Evolutionary conservation across 2,888 invertebrate genomes (phyloP).

Genomic region (Taphrorychus bicolor): DNA sequence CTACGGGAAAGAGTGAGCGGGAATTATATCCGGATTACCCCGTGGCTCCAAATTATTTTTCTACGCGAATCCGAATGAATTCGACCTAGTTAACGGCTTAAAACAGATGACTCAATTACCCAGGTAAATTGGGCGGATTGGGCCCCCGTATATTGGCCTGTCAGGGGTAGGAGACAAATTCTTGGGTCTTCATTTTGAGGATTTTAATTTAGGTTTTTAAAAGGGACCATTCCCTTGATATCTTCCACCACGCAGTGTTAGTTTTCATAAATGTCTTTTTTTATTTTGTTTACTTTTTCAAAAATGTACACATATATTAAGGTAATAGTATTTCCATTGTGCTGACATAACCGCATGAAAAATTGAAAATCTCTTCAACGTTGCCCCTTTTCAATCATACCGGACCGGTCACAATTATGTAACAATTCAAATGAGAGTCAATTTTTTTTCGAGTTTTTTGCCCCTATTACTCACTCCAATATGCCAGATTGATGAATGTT

Average conservation of each 20-base stretch:
- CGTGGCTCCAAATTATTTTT: constrained; percentile 29
- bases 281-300: no score
- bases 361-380: background rate
- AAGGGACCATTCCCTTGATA: background rate
- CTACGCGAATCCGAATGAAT: constrained; percentile 31
- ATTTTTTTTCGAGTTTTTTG: background rate
- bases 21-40: constrained; percentile 30
- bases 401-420: background rate
- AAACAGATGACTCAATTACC: constrained; percentile 41
- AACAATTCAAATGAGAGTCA: background rate
- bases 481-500: background rate
- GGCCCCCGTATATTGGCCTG: constrained; percentile 30
- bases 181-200: background rate
- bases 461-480: background rate
- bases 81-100: constrained; percentile 31
- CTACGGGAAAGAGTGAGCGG: background rate
- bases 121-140: constrained; percentile 40
- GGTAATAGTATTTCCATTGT: no score
- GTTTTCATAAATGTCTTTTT: background rate
- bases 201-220: background rate
- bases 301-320: no score
- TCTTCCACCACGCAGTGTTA: background rate
- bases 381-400: background rate
- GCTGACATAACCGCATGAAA: background rate
- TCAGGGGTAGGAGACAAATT: constrained; percentile 24